Conservation (phyloP, 2,888 invertebrate species). For the Chaetogeoica ovagalla region DNA sequence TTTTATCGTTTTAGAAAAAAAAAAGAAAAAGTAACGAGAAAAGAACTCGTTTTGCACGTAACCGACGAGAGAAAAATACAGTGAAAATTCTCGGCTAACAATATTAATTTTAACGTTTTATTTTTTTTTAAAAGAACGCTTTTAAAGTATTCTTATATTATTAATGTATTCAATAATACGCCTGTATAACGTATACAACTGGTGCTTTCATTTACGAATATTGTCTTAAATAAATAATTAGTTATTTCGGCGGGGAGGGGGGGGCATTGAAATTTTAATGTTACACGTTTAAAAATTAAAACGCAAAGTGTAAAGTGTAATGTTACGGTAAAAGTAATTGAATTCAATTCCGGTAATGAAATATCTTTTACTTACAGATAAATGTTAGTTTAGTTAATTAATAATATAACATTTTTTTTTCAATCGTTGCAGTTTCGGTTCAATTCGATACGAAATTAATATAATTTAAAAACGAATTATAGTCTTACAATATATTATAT, state of each 20-base stretch:
- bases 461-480: too few relatives aligned
- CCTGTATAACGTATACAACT: background rate
- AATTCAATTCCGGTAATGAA: background rate
- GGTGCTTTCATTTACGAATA: background rate
- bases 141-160: too few relatives aligned
- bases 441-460: too few relatives aligned
- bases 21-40: too few relatives aligned
- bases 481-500: too few relatives aligned
- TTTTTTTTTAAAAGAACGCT: background rate
- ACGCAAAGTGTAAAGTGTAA: background rate
- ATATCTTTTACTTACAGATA: too few relatives aligned
- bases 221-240: background rate
- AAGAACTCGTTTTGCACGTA: too few relatives aligned
- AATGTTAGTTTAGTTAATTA: too few relatives aligned
- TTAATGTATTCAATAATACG: too few relatives aligned
- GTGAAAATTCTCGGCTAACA: background rate
- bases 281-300: background rate
- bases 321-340: background rate
- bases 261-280: background rate
- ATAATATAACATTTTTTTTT: too few relatives aligned
- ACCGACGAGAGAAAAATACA: background rate
- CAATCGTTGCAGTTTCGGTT: too few relatives aligned
- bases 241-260: too few relatives aligned
- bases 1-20: background rate
- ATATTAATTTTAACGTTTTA: background rate